Percentiles rank a stretch among this genome's conserved stretches.
phyloP scores from a whole-genome alignment of 2,888 invertebrate species.

The Phaedon cochleariae region DNA sequence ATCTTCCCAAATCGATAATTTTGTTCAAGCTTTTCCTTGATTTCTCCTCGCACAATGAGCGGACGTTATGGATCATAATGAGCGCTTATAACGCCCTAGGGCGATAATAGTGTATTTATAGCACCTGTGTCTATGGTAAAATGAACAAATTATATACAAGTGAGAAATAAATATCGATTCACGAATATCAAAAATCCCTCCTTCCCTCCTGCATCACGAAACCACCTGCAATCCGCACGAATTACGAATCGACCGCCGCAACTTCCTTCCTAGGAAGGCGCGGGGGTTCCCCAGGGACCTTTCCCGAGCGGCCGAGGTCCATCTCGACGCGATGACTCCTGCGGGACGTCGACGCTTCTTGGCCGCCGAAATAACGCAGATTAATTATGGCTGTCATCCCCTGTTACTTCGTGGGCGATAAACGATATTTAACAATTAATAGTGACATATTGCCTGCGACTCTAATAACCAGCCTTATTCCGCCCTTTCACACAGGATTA shows the following conservation, averaged over 20 bases:
- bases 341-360: constrained; percentile 57
- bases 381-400: constrained; percentile 63
- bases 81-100: no score
- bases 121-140: no score
- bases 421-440: constrained; percentile 64
- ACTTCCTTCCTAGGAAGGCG: not conserved
- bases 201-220: no score
- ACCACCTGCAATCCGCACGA: no score
- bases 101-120: no score
- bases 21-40: no score
- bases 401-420: constrained; percentile 61
- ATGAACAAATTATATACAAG: no score
- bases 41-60: no score
- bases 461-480: constrained; percentile 51
- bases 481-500: constrained; percentile 42
- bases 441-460: constrained; percentile 58
- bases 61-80: no score
- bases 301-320: constrained; percentile 43
- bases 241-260: not conserved
- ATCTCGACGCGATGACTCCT: constrained; percentile 55
- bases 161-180: no score
- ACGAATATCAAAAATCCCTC: no score
- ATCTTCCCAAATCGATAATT: no score
- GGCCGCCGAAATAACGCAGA: constrained; percentile 62
- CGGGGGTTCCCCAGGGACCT: constrained; percentile 15